These are phyloP conservation scores for Meteorus colon DNA, from an alignment of 2,888 invertebrate species.

Conservation along the genomic window DNA sequence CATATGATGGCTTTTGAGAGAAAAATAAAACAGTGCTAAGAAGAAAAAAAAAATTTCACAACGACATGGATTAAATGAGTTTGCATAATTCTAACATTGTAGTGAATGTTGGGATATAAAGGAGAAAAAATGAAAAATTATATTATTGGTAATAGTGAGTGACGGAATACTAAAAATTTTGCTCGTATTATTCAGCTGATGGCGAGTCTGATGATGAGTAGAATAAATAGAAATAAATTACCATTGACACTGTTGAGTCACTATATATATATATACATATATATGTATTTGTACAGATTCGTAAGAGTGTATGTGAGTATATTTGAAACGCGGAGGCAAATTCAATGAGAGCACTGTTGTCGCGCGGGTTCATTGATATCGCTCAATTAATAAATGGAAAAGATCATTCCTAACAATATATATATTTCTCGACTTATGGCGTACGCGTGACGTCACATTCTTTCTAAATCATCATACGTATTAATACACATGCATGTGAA, in stretches of 20 bases:
- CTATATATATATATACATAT: background rate
- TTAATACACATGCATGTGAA: background rate
- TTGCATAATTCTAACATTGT: slow-evolving; percentile 37
- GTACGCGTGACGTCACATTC: slow-evolving; percentile 51
- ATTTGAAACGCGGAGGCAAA: slow-evolving; percentile 47
- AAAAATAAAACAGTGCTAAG: background rate
- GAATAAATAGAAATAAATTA: background rate
- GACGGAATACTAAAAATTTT: slow-evolving; percentile 9
- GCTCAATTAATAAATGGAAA: slow-evolving; percentile 69
- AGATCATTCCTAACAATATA: slow-evolving; percentile 62
- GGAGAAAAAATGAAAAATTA: background rate
- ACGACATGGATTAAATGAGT: slow-evolving; percentile 36
- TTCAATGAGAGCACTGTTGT: slow-evolving; percentile 71
- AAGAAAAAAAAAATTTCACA: slow-evolving; percentile 20
- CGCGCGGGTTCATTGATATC: slow-evolving; percentile 71
- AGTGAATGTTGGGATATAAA: no score
- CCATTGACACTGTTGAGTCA: background rate
- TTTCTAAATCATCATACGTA: background rate
- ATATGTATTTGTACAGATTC: background rate
- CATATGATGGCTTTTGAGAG: slow-evolving; percentile 9
- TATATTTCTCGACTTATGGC: slow-evolving; percentile 51
- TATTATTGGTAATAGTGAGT: slow-evolving; percentile 15
- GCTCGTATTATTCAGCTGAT: slow-evolving; percentile 5
- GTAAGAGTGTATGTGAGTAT: background rate
- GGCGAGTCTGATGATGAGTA: background rate